phyloP scores from a whole-genome alignment of 1,140 invertebrate genomes.

The Luehdorfia chinensis region DNA sequence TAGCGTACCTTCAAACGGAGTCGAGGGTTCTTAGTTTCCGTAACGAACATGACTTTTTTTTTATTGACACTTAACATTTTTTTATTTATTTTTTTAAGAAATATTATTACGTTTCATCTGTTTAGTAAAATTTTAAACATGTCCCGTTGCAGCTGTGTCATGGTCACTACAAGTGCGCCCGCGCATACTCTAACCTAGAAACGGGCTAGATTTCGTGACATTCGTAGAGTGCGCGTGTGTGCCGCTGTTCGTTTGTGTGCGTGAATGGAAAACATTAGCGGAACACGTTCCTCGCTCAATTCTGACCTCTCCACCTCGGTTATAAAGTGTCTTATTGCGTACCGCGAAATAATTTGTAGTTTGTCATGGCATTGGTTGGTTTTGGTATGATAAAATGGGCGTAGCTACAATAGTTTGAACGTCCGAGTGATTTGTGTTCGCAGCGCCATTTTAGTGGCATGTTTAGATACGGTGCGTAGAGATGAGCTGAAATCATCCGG shows the following conservation, averaged over 20 bases:
- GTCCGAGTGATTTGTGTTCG: slow-evolving; percentile 54
- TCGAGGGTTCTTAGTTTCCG: too few relatives aligned
- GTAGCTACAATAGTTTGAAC: slow-evolving; percentile 51
- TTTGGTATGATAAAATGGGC: slow-evolving; percentile 71
- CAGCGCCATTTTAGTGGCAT: slow-evolving; percentile 19
- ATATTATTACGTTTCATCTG: too few relatives aligned
- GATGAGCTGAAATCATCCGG: slow-evolving; percentile 10
- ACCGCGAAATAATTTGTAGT: slow-evolving; percentile 30
- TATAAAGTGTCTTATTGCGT: slow-evolving; percentile 25
- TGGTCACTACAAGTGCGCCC: slow-evolving; percentile 47
- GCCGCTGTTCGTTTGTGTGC: slow-evolving; percentile 55
- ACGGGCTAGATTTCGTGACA: slow-evolving; percentile 71
- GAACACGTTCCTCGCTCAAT: slow-evolving; percentile 8
- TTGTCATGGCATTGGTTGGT: slow-evolving; percentile 65
- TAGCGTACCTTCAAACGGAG: too few relatives aligned
- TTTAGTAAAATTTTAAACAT: slow-evolving; percentile 1
- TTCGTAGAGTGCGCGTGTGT: slow-evolving; percentile 37
- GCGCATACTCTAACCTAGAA: slow-evolving; percentile 71
- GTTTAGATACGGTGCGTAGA: slow-evolving; percentile 18
- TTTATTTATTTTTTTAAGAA: too few relatives aligned
- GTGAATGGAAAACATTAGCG: slow-evolving; percentile 33
- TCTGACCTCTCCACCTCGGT: slow-evolving; percentile 26
- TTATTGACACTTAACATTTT: too few relatives aligned
- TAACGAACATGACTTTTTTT: too few relatives aligned
- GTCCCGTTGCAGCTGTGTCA: slow-evolving; percentile 5